A percentile compares a stretch with the other conserved stretches of the same genome.
Conservation (phyloP, 2,888 invertebrate genomes). For the Drosophila quasianomalipes region DNA sequence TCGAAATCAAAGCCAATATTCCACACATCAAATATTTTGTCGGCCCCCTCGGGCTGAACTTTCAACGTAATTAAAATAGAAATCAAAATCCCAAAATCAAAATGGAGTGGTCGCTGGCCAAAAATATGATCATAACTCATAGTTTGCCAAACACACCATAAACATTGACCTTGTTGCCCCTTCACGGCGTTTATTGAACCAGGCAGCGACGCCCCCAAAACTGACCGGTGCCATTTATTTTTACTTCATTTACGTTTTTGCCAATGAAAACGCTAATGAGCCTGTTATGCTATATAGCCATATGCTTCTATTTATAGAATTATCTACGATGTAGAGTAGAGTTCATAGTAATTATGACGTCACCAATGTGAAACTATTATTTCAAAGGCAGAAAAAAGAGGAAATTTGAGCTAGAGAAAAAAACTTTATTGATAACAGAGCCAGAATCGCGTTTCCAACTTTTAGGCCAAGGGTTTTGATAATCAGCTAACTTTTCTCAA, state of each 20-base stretch:
- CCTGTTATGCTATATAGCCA: constrained; percentile 12
- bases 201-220: constrained; percentile 42
- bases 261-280: constrained; percentile 45
- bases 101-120: constrained; percentile 11
- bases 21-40: constrained; percentile 2
- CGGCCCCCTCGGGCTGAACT: constrained; percentile 49
- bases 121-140: constrained; percentile 26
- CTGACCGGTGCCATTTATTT: constrained; percentile 6
- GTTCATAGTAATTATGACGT: constrained; percentile 35
- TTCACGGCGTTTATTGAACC: constrained; percentile 74
- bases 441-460: background rate
- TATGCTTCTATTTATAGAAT: constrained; percentile 6
- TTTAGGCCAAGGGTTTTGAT: background rate
- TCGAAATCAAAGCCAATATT: constrained; percentile 38
- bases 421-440: background rate
- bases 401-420: background rate
- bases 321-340: constrained; percentile 5
- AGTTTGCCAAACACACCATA: constrained; percentile 34
- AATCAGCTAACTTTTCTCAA: background rate
- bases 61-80: constrained; percentile 67
- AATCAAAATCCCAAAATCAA: constrained; percentile 42
- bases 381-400: background rate
- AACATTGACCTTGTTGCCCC: constrained; percentile 69
- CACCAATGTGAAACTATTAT: constrained; percentile 34
- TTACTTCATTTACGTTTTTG: constrained; percentile 5